phyloP scores from a whole-genome alignment of 2,888 invertebrate species.

The Enoplolaimus lenunculus region DNA sequence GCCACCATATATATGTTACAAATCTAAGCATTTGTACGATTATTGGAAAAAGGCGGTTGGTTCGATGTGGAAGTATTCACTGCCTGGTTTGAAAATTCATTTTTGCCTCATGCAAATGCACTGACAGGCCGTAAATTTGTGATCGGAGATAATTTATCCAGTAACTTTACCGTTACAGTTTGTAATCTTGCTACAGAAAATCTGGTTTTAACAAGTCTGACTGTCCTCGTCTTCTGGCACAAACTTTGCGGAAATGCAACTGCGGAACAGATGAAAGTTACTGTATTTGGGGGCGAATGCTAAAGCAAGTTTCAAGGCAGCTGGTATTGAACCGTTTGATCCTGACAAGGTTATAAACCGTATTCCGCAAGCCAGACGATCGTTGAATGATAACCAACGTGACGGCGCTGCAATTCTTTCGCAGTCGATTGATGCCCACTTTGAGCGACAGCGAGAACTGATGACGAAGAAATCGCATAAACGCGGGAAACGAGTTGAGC shows the following conservation, averaged over 20 bases:
- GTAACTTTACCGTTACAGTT: background rate
- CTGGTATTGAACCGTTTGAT: background rate
- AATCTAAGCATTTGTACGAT: background rate
- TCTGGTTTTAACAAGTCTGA: background rate
- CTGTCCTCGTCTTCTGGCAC: background rate
- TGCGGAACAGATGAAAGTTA: background rate
- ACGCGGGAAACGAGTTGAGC: background rate
- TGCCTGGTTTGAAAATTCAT: background rate
- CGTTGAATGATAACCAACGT: no score
- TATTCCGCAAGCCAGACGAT: background rate
- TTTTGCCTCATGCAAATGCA: background rate
- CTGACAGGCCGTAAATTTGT: background rate
- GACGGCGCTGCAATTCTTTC: background rate
- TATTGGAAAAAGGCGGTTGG: background rate
- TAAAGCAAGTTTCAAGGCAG: background rate
- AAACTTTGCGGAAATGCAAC: background rate
- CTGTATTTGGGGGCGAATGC: background rate
- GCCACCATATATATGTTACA: background rate
- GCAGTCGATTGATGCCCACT: background rate
- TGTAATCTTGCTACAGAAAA: background rate
- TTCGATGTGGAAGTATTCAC: background rate
- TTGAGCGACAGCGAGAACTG: background rate
- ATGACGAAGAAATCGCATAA: background rate
- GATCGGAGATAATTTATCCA: background rate
- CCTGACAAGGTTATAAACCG: background rate